phyloP scores from a whole-genome alignment of 2,888 invertebrate genomes.

The Pristionchus maxplancki region DNA sequence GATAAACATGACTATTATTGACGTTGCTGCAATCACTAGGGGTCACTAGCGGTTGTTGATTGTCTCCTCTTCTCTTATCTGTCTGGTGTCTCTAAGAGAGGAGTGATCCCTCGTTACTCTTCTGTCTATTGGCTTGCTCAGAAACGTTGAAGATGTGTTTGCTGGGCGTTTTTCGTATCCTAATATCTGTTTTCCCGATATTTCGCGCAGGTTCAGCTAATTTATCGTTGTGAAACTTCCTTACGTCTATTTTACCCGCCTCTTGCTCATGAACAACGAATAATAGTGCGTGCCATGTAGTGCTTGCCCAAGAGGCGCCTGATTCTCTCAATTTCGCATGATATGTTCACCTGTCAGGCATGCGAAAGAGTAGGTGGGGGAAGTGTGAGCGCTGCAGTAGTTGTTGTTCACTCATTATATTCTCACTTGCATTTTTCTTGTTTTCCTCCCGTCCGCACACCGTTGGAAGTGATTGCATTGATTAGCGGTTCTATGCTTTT shows the following conservation, averaged over 20 bases:
- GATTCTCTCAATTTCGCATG: neutral
- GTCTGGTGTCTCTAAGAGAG: conserved; percentile 47
- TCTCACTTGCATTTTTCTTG: neutral
- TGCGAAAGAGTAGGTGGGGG: neutral
- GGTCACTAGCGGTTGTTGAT: neutral
- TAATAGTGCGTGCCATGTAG: neutral
- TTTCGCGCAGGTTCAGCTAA: no score
- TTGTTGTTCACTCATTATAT: neutral
- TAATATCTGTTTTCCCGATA: no score
- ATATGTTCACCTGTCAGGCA: neutral
- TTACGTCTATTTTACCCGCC: no score
- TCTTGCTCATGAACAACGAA: neutral
- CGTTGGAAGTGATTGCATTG: neutral
- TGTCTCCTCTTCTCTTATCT: conserved; percentile 53
- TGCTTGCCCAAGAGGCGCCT: no score
- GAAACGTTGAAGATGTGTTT: no score
- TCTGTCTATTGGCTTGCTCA: neutral
- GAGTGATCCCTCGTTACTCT: conserved; percentile 29
- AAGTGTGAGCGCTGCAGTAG: neutral
- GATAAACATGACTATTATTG: neutral
- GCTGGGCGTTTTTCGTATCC: no score
- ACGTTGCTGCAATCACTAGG: neutral
- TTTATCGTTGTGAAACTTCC: no score
- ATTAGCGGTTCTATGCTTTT: no score
- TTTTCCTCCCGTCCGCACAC: neutral